Percentiles rank a stretch among this genome's conserved stretches.
Conservation (phyloP, 2,113 vertebrate genomes). For the Vireo altiloquus region DNA sequence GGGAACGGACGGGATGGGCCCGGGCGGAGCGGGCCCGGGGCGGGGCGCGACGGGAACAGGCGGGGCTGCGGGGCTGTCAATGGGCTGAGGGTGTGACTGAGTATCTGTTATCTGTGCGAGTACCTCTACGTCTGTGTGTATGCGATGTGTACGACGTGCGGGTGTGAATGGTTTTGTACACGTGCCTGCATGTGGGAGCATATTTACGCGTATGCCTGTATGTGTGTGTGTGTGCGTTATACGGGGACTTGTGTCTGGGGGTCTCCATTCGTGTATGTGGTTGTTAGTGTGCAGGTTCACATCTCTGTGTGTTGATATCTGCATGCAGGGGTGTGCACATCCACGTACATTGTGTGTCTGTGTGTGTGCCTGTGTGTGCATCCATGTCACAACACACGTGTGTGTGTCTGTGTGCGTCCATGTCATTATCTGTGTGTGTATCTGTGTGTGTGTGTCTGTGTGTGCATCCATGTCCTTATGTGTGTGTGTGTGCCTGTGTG, state of each 20-base stretch:
- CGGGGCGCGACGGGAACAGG: not conserved
- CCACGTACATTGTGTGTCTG: not conserved
- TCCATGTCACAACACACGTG: not conserved
- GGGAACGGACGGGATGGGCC: not conserved
- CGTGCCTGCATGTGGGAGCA: not conserved
- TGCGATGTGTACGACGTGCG: not conserved
- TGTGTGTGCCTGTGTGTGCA: not conserved
- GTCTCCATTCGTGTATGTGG: accelerated
- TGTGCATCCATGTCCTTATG: too few species aligned
- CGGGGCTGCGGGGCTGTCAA: too few species aligned
- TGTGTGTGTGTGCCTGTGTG: too few species aligned
- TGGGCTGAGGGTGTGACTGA: not conserved
- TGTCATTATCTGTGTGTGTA: not conserved
- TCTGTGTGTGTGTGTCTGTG: too few species aligned
- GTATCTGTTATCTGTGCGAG: not conserved
- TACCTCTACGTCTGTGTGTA: too few species aligned
- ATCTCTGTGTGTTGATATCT: not conserved
- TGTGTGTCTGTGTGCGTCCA: not conserved
- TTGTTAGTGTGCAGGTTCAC: not conserved
- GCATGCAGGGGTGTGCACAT: too few species aligned
- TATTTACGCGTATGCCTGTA: too few species aligned
- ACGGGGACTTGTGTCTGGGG: too few species aligned
- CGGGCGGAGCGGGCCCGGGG: not conserved
- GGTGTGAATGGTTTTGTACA: not conserved
- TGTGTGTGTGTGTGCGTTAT: not conserved